Evolutionary conservation across 1,140 invertebrate genomes (phyloP).

Genomic region (Limonius californicus): DNA sequence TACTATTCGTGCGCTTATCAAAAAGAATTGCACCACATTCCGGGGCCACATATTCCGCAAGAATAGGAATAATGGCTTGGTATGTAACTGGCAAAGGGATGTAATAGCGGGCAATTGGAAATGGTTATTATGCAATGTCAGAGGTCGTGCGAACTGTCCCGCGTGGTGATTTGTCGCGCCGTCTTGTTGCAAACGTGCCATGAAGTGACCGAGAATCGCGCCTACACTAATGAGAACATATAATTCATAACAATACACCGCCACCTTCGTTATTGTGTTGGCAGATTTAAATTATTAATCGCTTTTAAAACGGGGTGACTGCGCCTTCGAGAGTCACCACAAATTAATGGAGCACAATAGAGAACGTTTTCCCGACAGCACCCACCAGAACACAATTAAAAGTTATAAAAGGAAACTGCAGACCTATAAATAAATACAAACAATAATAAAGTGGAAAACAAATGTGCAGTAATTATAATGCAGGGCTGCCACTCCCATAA

Average conservation of each 20-base stretch:
- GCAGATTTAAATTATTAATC: constrained; percentile 1
- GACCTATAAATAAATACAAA: constrained; percentile 14
- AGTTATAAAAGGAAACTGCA: constrained; percentile 1
- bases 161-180: constrained; percentile 43
- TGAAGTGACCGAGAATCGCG: constrained; percentile 9
- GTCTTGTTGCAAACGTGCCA: constrained; percentile 9
- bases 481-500: constrained; percentile 7
- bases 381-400: constrained; percentile 1
- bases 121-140: constrained; percentile 44
- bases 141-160: constrained; percentile 46
- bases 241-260: constrained; percentile 5
- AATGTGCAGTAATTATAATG: constrained; percentile 14
- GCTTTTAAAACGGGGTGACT: not conserved
- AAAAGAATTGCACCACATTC: too few relatives aligned
- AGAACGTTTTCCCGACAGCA: too few relatives aligned
- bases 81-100: not conserved
- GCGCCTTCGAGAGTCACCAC: too few relatives aligned
- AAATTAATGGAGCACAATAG: too few relatives aligned
- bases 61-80: not conserved
- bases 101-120: constrained; percentile 44
- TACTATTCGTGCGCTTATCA: too few relatives aligned
- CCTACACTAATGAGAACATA: constrained; percentile 13
- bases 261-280: constrained; percentile 1
- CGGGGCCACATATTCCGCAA: too few relatives aligned
- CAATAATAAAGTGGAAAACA: constrained; percentile 5